Evolutionary conservation across 2,888 invertebrate species (phyloP).

Genomic region (Ceramica pisi): DNA sequence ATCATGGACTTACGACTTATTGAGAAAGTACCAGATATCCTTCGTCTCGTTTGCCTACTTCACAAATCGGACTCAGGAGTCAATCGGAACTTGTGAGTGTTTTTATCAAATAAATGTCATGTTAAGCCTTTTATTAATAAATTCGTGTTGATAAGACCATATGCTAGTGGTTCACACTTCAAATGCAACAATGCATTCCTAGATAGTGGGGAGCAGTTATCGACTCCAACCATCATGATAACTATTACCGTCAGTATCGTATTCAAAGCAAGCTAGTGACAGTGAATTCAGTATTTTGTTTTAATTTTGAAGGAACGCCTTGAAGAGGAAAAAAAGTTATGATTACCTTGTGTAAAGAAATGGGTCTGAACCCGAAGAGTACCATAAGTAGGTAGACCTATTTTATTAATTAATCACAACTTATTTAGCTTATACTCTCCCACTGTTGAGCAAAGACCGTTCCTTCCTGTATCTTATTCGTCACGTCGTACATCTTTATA

Average conservation of each 20-base stretch:
- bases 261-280: neutral
- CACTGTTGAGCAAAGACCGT: neutral
- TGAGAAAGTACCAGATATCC: conserved; percentile 26
- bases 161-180: conserved; percentile 12
- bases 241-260: conserved; percentile 13
- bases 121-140: neutral
- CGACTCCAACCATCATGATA: conserved; percentile 23
- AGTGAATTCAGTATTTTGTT: neutral
- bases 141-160: neutral
- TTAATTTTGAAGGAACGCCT: conserved; percentile 2
- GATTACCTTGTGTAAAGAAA: conserved; percentile 3
- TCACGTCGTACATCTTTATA: neutral
- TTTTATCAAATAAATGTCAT: neutral
- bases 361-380: neutral
- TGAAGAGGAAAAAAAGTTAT: neutral
- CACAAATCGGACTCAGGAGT: neutral
- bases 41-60: neutral
- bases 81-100: neutral
- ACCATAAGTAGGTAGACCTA: conserved; percentile 14
- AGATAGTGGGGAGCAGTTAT: conserved; percentile 31
- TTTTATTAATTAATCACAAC: neutral
- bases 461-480: neutral
- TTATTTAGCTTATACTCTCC: neutral
- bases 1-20: conserved; percentile 19
- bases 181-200: conserved; percentile 24